Conservation (phyloP, 2,113 vertebrate genomes). For the Poicephalus meyeri region DNA sequence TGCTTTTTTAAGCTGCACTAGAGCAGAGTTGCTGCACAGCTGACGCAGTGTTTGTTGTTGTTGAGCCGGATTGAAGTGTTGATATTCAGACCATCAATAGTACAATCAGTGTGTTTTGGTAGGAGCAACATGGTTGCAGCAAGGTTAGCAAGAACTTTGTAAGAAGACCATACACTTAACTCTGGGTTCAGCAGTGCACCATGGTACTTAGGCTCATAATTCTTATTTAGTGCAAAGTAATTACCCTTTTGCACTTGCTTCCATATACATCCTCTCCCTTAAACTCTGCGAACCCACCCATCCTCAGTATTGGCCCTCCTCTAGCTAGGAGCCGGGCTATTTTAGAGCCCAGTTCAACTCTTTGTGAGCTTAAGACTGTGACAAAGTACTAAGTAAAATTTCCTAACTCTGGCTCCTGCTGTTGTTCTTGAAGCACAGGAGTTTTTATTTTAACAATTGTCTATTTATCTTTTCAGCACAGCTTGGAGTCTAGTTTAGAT, state of each 20-base stretch:
- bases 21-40: background rate
- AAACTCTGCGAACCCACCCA: background rate
- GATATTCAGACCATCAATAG: background rate
- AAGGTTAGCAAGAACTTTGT: background rate
- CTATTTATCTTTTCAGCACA: background rate
- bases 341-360: background rate
- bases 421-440: background rate
- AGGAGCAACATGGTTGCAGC: background rate
- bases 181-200: background rate
- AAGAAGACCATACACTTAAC: background rate
- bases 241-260: background rate
- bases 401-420: background rate
- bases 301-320: background rate
- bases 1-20: background rate
- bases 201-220: background rate
- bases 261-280: background rate
- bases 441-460: background rate
- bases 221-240: background rate
- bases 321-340: background rate
- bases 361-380: background rate
- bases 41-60: background rate
- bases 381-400: background rate
- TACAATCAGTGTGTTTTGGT: background rate
- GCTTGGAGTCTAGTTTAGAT: background rate
- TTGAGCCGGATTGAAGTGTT: background rate